Percentiles rank a stretch among this genome's conserved stretches.
Conservation (phyloP, 2,797 vertebrate species). For the Tinamus major region DNA sequence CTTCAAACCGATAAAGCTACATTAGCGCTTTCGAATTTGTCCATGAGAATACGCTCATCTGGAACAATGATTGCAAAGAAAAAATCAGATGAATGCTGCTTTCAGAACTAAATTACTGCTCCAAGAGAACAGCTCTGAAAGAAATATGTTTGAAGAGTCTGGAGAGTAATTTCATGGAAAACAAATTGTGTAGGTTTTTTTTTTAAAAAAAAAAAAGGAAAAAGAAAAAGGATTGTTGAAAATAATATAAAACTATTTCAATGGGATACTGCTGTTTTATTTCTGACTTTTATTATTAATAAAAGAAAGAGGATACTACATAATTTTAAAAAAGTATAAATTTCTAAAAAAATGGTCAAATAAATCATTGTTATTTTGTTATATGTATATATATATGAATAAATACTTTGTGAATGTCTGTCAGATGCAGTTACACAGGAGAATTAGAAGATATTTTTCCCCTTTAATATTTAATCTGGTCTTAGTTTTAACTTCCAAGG, state of each 20-base stretch:
- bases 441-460: not conserved
- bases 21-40: constrained; percentile 75
- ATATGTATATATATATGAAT: not conserved
- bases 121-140: constrained; percentile 58
- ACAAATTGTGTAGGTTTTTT: constrained; percentile 25
- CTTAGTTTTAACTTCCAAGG: not conserved
- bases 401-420: fast-evolving
- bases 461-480: not conserved
- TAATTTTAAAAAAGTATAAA: not conserved
- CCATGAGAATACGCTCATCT: constrained; percentile 56
- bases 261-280: not conserved
- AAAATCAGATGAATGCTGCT: constrained; percentile 72
- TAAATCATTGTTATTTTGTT: not conserved
- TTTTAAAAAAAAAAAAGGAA: not conserved
- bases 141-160: constrained; percentile 63
- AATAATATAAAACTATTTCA: not conserved
- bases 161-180: constrained; percentile 69
- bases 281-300: not conserved
- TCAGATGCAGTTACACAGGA: fast-evolving
- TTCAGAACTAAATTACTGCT: constrained; percentile 72
- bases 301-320: not conserved
- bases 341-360: not conserved
- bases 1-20: constrained; percentile 68
- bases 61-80: constrained; percentile 47
- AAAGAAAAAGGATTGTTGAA: not conserved